A percentile compares a stretch with the other conserved stretches of the same genome.
phyloP scores from a whole-genome alignment of 1,140 invertebrate genomes.

The Drosophila leontia region DNA sequence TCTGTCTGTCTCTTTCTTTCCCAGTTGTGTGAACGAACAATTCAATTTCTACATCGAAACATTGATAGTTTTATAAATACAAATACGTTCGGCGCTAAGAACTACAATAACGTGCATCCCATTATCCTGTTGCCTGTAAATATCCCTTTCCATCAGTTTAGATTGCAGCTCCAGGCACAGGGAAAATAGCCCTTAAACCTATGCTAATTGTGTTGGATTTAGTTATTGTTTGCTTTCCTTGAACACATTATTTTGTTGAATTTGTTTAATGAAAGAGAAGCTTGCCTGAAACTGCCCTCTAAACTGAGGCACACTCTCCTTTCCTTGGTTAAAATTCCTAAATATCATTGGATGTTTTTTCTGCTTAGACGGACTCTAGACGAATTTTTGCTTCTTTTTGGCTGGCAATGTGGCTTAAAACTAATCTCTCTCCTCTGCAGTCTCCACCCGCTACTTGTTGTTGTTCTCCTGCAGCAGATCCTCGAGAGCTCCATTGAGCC shows the following conservation, averaged over 20 bases:
- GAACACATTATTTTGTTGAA: constrained; percentile 25
- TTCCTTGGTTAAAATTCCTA: constrained; percentile 27
- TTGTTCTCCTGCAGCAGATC: constrained; percentile 78
- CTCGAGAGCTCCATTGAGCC: constrained; percentile 79
- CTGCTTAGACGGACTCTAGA: constrained; percentile 49
- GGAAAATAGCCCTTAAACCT: constrained; percentile 33
- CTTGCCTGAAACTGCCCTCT: constrained; percentile 6
- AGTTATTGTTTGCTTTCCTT: constrained; percentile 30
- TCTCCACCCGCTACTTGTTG: constrained; percentile 55
- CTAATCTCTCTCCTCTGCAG: background rate
- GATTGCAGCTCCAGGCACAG: background rate
- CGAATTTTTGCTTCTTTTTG: constrained; percentile 16
- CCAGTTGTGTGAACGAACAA: constrained; percentile 36
- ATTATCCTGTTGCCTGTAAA: constrained; percentile 4
- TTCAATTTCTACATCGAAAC: constrained; percentile 48
- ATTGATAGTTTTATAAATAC: constrained; percentile 35
- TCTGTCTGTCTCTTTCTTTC: constrained; percentile 18
- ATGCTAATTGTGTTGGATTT: constrained; percentile 5
- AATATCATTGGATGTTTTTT: constrained; percentile 25
- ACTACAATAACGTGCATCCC: constrained; percentile 33
- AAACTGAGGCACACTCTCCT: background rate
- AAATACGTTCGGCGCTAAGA: constrained; percentile 48
- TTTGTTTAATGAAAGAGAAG: constrained; percentile 11
- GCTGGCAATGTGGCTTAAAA: constrained; percentile 44
- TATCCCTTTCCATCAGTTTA: background rate